Evolutionary conservation across 1,140 invertebrate species (phyloP).

Genomic region (Drosophila pseudoobscura): DNA sequence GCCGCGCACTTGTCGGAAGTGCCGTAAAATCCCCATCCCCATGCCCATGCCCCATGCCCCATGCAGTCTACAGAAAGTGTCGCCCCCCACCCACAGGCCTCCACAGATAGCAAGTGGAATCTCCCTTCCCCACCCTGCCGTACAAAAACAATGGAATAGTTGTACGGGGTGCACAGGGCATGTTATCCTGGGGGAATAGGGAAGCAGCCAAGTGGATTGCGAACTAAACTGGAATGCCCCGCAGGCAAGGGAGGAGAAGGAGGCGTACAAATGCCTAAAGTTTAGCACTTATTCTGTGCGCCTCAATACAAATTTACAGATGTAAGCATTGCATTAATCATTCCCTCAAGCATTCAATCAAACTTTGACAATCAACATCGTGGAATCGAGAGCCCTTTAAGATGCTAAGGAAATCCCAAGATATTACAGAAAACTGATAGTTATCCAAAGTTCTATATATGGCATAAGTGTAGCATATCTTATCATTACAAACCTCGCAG

Average conservation of each 20-base stretch:
- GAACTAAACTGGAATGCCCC: constrained; percentile 50
- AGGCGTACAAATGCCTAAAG: constrained; percentile 14
- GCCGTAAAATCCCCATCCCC: constrained; percentile 64
- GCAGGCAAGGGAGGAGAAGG: constrained; percentile 14
- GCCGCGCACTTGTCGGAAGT: constrained; percentile 58
- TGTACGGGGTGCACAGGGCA: constrained; percentile 2
- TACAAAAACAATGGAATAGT: constrained; percentile 53
- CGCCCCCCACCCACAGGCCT: too few relatives aligned
- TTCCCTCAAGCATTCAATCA: constrained; percentile 41
- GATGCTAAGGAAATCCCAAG: constrained; percentile 31
- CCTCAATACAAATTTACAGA: constrained; percentile 15
- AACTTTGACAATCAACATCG: constrained; percentile 43
- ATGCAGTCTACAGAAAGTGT: background rate
- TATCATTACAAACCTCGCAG: constrained; percentile 87
- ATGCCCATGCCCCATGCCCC: constrained; percentile 41
- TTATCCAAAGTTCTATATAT: background rate
- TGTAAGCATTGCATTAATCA: constrained; percentile 38
- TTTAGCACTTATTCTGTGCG: constrained; percentile 45
- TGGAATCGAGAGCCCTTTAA: constrained; percentile 35
- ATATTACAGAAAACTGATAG: background rate
- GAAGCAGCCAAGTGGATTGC: constrained; percentile 47
- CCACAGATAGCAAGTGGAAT: too few relatives aligned
- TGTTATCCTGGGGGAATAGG: background rate
- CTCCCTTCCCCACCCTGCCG: background rate
- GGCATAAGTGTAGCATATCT: background rate